Percentiles rank a stretch among this genome's conserved stretches.
phyloP scores from a whole-genome alignment of 2,113 vertebrate genomes.

The Nymphicus hollandicus region DNA sequence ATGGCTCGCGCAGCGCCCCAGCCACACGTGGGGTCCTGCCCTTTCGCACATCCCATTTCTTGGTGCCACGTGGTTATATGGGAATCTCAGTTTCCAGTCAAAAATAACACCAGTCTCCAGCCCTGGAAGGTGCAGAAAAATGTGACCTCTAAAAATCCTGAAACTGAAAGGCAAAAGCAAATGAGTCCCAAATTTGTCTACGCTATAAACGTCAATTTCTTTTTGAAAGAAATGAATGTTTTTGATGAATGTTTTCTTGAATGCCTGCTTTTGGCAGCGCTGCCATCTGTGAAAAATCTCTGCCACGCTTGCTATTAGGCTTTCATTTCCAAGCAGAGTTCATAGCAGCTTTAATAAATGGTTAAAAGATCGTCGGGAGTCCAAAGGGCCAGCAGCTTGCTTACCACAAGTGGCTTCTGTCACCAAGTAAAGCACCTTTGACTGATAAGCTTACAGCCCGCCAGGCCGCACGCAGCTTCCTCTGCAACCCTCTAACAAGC shows the following conservation, averaged over 20 bases:
- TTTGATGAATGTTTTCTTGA: constrained; percentile 65
- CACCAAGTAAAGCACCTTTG: constrained; percentile 55
- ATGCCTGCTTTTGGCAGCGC: constrained; percentile 60
- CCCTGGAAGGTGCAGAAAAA: constrained; percentile 9
- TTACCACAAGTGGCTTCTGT: constrained; percentile 52
- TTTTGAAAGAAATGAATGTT: constrained; percentile 64
- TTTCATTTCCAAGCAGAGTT: constrained; percentile 38
- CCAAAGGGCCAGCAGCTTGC: constrained; percentile 37
- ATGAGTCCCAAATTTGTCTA: constrained; percentile 60
- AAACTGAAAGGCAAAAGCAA: constrained; percentile 50
- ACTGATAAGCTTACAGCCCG: constrained; percentile 13
- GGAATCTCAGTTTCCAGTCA: constrained; percentile 7
- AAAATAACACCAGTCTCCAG: constrained; percentile 27
- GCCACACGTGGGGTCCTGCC: rapidly evolving
- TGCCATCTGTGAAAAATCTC: constrained; percentile 65
- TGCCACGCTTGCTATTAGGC: constrained; percentile 29
- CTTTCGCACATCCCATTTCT: background rate
- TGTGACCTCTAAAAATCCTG: constrained; percentile 44
- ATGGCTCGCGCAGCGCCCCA: background rate
- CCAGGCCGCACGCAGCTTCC: background rate
- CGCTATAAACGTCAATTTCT: constrained; percentile 63
- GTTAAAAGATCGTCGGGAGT: constrained; percentile 38
- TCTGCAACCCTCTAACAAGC: background rate
- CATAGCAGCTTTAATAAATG: constrained; percentile 25
- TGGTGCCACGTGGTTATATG: rapidly evolving